A percentile compares a stretch with the other conserved stretches of the same genome.
Conservation (phyloP, 2,113 vertebrate genomes). For the Mobula hypostoma region DNA sequence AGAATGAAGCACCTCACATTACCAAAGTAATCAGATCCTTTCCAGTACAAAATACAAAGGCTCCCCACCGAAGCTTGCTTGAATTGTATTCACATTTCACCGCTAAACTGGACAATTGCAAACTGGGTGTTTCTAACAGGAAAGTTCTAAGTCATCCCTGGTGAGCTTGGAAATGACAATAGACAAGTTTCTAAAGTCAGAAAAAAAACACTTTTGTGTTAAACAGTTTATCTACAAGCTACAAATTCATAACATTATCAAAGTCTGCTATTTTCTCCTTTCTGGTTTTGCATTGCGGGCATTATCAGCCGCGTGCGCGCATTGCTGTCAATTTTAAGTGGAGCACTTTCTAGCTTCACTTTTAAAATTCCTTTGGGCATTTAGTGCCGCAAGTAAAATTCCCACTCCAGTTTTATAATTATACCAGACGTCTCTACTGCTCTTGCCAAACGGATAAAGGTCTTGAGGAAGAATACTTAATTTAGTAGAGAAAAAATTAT, state of each 20-base stretch:
- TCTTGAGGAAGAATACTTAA: not conserved
- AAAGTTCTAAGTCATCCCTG: not conserved
- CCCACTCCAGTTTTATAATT: not conserved
- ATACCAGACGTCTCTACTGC: not conserved
- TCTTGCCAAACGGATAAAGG: not conserved
- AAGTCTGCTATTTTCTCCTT: not conserved
- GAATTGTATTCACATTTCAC: not conserved
- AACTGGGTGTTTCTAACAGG: too few relatives aligned
- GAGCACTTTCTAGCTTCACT: constrained; percentile 9
- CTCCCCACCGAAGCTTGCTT: not conserved
- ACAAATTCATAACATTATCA: too few relatives aligned
- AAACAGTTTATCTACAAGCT: not conserved
- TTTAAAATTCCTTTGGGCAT: constrained; percentile 30
- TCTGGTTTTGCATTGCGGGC: not conserved
- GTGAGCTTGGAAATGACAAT: not conserved
- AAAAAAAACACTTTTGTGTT: not conserved
- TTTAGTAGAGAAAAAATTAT: not conserved
- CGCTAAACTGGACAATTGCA: not conserved
- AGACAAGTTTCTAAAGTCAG: not conserved
- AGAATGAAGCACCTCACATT: not conserved
- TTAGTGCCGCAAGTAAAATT: constrained; percentile 4
- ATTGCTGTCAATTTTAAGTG: not conserved
- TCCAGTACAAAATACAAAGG: constrained; percentile 1
- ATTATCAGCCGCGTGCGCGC: not conserved
- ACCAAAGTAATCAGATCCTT: not conserved